Evolutionary conservation across 2,113 vertebrate species (phyloP), one percentile per base, ranked within the genome.

Genomic region (Coracopsis vasa): DNA sequence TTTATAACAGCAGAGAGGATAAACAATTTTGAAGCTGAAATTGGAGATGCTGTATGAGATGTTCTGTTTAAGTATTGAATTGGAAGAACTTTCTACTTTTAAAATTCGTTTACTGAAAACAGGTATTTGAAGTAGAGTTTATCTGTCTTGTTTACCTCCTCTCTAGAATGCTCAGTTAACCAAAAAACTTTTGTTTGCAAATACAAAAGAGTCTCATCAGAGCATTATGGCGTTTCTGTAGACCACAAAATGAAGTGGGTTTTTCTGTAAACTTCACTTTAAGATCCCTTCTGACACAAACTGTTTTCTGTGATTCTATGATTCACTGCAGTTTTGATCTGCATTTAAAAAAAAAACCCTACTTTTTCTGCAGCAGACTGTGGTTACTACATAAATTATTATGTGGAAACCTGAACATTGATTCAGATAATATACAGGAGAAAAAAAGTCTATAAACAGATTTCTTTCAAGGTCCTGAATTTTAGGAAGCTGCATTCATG

Each of bases 61-160:
- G 28, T 54, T 93, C 44, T 75, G 31, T 69, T 83, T 41, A 95
- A 87, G 24, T 77, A 92, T 1, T 66, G 69, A 90, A 79, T 53
- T 80, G 47, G 87, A 95, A 91, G 23, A 53, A 92, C 54, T 66
- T 13, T 92, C 56, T 80, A 31, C 58, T 87, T 96, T 78, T 28
- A 72, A 92, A 82, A 74, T 90, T 23, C 33, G 12, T 11, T 90
- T 90, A 67, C 11, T 81, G 69, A 94, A 94, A 72, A 67, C 10
- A 56, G 24, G 7, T 58, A 80, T 91, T 91, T 65, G 64, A 75
- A 84, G 37, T 10, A 84, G 64, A 71, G 7, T 95, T 90, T 73
- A 28, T 62, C 25, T 88, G 19, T 48, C 60, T 92, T 92, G 53
- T 51, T 89, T 75, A 58, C 7, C 11, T 85, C 18, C 53, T 82